Conservation (phyloP, 1,140 invertebrate genomes). For the Listronotus oregonensis region DNA sequence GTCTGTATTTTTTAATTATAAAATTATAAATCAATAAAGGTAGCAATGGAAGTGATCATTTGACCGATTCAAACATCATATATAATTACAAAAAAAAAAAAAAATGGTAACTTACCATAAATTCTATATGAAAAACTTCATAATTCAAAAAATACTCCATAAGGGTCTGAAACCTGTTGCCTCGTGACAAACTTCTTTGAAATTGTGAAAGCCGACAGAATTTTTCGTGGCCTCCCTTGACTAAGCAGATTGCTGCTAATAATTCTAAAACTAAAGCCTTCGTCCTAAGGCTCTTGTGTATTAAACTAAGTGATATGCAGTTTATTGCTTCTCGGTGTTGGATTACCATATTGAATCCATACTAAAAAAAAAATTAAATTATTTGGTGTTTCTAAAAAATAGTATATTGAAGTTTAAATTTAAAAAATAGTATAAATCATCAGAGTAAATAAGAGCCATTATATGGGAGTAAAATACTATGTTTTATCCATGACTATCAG, state of each 20-base stretch:
- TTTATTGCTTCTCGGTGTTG: slow-evolving; percentile 97
- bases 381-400: too few species aligned
- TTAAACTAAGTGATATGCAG: slow-evolving; percentile 95
- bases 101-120: slow-evolving; percentile 77
- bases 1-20: too few species aligned
- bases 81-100: too few species aligned
- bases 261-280: slow-evolving; percentile 96
- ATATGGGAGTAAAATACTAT: too few species aligned
- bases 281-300: slow-evolving; percentile 95
- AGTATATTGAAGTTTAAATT: too few species aligned
- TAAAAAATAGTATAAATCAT: too few species aligned
- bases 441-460: too few species aligned
- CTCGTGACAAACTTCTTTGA: slow-evolving; percentile 87
- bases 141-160: slow-evolving; percentile 98
- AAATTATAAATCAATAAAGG: too few species aligned
- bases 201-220: too few species aligned
- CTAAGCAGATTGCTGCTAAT: slow-evolving; percentile 93
- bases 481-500: too few species aligned
- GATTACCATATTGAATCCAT: slow-evolving; percentile 99
- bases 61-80: too few species aligned
- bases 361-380: slow-evolving; percentile 71
- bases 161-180: slow-evolving; percentile 91
- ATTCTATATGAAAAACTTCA: slow-evolving; percentile 97
- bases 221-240: slow-evolving; percentile 93
- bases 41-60: too few species aligned